Evolutionary conservation across 2,113 vertebrate species (phyloP).

Genomic region (Progne subis): DNA sequence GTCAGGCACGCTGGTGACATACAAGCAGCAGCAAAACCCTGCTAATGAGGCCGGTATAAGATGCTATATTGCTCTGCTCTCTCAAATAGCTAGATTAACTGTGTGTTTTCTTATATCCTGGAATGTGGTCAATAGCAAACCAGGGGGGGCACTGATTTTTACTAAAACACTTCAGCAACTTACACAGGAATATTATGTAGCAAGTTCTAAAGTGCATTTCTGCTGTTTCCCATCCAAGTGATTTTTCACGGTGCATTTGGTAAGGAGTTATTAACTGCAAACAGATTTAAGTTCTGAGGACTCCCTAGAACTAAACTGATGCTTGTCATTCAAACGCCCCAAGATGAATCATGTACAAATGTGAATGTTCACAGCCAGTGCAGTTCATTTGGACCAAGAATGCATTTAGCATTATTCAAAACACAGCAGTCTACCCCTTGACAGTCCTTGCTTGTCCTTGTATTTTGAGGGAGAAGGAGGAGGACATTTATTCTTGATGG

Average conservation of each 20-base stretch:
- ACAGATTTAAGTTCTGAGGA: constrained; percentile 50
- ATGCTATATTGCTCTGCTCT: not conserved
- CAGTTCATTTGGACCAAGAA: constrained; percentile 20
- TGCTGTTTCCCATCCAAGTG: constrained; percentile 43
- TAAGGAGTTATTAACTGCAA: constrained; percentile 62
- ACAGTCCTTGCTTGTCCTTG: constrained; percentile 21
- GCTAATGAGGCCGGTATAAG: constrained; percentile 6
- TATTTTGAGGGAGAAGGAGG: not conserved
- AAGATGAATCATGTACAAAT: constrained; percentile 42
- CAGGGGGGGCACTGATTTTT: not conserved
- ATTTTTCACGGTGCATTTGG: constrained; percentile 45
- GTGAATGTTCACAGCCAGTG: constrained; percentile 47
- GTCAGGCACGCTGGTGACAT: not conserved
- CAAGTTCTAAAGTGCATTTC: constrained; percentile 36
- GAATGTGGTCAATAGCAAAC: constrained; percentile 27
- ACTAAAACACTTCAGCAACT: constrained; percentile 19
- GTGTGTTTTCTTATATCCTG: constrained; percentile 31
- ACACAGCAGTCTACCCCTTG: not conserved
- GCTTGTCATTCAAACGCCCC: constrained; percentile 25
- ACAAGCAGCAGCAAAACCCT: not conserved
- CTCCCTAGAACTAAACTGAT: not conserved
- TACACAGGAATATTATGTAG: constrained; percentile 43
- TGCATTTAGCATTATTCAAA: constrained; percentile 50
- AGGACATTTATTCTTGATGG: not conserved
- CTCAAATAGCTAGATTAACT: constrained; percentile 28